Base-by-base conservation (phyloP, 2,888 invertebrate genomes). In the Cryptosula pallasiana region DNA sequence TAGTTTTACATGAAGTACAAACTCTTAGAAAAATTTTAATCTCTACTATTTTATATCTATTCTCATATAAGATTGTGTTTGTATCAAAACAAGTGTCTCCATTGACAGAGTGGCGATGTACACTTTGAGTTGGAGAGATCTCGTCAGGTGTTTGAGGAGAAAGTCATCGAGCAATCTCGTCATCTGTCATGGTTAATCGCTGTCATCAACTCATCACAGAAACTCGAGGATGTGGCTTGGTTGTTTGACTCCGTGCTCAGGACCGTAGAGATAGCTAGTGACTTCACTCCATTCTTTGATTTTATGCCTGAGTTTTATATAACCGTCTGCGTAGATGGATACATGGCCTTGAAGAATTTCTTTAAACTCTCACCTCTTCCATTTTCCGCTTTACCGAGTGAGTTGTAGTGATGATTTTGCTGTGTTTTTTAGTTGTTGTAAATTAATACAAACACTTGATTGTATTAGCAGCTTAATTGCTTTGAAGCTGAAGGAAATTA, bases 231-330 rank as follows among this genome's bases (percentile, higher is more conserved):
- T 72, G 82, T 90, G 0, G 87, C 88, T 0, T 89, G 88, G 85
- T 85, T 91, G 55, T 86, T 91, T 58, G 84, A 87, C 9, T 88
- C 89, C 0, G 87, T 90, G 0, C 81, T 90, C 2, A 86, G 87
- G 73, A 90, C 90, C 0, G 78, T 91, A 69, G 85, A 89, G 32
- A 83, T 87, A 16, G 88, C 90, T 0, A 89, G 90, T 0, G 86
- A 87, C 45, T 86, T 87, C 55, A 89, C 89, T 1, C 88, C 88
- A 63, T 87, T 91, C 73, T 90, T 91, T 79, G 88, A 89, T 27
- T 91, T 90, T 80, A 88, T 90, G 20, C 91, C 91, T 0, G 91
- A 91, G 78, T 90, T 90, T 83, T 91, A 91, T 81, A 87, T 91
- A 71, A 90, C 90, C 75, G 88, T 89, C 0, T 87, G 90, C 81